Evolutionary conservation across 2,888 invertebrate species (phyloP).

Genomic region (Priocnemis perturbator): DNA sequence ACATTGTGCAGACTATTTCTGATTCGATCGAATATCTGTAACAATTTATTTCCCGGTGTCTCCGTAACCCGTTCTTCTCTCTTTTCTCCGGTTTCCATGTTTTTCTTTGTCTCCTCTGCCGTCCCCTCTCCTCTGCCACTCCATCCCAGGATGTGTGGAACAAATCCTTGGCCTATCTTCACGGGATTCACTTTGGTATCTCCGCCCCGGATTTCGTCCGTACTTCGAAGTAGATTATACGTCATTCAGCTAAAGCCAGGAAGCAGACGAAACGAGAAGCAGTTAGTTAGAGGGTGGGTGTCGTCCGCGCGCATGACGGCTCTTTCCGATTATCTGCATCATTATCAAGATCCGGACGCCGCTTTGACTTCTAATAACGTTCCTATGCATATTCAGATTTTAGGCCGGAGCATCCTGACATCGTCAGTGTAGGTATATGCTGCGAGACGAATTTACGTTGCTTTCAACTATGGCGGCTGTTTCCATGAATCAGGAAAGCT

Average conservation of each 20-base stretch:
- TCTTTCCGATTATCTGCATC: slow-evolving; percentile 36
- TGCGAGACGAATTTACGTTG: no score
- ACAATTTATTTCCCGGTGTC: background rate
- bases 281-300: slow-evolving; percentile 43
- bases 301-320: slow-evolving; percentile 36
- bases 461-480: no score
- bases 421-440: background rate
- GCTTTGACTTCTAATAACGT: slow-evolving; percentile 27
- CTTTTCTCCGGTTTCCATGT: background rate
- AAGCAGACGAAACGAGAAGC: slow-evolving; percentile 41
- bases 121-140: background rate
- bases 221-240: slow-evolving; percentile 42
- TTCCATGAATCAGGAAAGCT: no score
- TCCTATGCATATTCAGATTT: slow-evolving; percentile 33
- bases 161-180: slow-evolving; percentile 40
- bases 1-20: background rate
- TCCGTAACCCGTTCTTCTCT: background rate
- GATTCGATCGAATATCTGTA: background rate
- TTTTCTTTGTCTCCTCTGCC: background rate
- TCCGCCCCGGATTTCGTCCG: slow-evolving; percentile 27
- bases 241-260: slow-evolving; percentile 45
- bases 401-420: slow-evolving; percentile 9
- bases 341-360: slow-evolving; percentile 21
- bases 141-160: background rate
- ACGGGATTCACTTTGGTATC: slow-evolving; percentile 30